Conservation (phyloP, 2,888 invertebrate genomes). For the Scaptodrosophila latifasciaeformis region DNA sequence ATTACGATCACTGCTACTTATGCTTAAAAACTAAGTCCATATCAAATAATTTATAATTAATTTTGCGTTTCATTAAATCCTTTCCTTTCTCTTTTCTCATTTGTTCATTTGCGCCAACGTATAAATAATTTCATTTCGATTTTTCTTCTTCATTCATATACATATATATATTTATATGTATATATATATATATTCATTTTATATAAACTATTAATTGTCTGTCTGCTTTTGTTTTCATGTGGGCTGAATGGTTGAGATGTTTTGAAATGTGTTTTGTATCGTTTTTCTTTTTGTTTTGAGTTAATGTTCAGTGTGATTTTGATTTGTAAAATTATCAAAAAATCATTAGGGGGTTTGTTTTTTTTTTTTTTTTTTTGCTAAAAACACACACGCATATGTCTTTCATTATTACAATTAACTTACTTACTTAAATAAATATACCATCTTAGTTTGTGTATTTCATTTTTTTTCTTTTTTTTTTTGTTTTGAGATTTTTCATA, state of each 20-base stretch:
- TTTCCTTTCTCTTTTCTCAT: conserved; percentile 12
- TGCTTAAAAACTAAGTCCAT: conserved; percentile 58
- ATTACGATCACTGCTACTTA: conserved; percentile 70
- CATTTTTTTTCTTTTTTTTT: conserved; percentile 8
- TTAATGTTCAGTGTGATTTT: conserved; percentile 28
- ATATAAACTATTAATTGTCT: conserved; percentile 59
- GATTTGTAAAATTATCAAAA: conserved; percentile 69
- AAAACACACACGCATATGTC: conserved; percentile 59
- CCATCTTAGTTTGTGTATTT: conserved; percentile 40
- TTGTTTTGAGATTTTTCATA: conserved; percentile 57
- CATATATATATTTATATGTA: conserved; percentile 47
- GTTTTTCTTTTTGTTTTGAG: no score
- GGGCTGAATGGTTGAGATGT: conserved; percentile 28
- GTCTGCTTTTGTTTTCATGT: conserved; percentile 33
- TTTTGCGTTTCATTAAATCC: conserved; percentile 26
- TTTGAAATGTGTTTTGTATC: conserved; percentile 9
- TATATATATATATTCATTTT: conserved; percentile 51
- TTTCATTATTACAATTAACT: conserved; percentile 55
- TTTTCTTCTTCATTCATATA: conserved; percentile 25
- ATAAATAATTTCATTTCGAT: conserved; percentile 48
- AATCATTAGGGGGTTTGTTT: conserved; percentile 49
- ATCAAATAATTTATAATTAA: conserved; percentile 62
- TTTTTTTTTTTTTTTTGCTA: conserved; percentile 38
- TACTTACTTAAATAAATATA: conserved; percentile 50
- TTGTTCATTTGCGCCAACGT: conserved; percentile 62